Evolutionary conservation across 2,113 vertebrate species (phyloP).

Genomic region (Sitta europaea): DNA sequence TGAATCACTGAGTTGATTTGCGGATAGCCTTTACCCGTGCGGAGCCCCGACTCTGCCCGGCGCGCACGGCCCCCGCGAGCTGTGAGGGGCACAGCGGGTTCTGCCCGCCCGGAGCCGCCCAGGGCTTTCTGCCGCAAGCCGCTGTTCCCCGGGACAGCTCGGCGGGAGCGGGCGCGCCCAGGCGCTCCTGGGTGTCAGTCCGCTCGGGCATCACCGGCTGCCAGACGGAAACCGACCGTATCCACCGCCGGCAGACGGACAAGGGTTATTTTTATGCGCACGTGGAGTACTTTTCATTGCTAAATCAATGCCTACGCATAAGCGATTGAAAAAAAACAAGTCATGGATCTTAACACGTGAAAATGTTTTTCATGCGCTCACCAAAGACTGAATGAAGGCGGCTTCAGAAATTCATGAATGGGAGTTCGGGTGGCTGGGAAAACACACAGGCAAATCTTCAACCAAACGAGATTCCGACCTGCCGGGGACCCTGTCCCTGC

Average conservation of each 20-base stretch:
- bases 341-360: constrained; percentile 48
- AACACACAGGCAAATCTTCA: background rate
- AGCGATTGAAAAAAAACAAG: background rate
- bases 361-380: background rate
- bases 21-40: background rate
- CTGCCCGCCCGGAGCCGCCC: background rate
- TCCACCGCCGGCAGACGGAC: background rate
- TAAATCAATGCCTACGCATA: constrained; percentile 28
- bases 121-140: background rate
- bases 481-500: background rate
- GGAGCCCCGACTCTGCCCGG: background rate
- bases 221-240: background rate
- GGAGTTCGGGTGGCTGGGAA: background rate
- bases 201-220: background rate
- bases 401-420: constrained; percentile 60
- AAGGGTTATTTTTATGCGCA: constrained; percentile 39
- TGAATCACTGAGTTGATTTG: background rate
- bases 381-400: constrained; percentile 22
- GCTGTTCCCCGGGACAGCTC: background rate
- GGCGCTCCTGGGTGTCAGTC: background rate
- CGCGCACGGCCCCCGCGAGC: background rate
- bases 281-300: constrained; percentile 42
- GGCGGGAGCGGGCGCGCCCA: background rate
- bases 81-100: background rate
- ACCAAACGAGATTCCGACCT: background rate